These are phyloP conservation scores for Odontamblyopus rebecca DNA, from an alignment of 2,797 vertebrate species.

Conservation along the genomic window DNA sequence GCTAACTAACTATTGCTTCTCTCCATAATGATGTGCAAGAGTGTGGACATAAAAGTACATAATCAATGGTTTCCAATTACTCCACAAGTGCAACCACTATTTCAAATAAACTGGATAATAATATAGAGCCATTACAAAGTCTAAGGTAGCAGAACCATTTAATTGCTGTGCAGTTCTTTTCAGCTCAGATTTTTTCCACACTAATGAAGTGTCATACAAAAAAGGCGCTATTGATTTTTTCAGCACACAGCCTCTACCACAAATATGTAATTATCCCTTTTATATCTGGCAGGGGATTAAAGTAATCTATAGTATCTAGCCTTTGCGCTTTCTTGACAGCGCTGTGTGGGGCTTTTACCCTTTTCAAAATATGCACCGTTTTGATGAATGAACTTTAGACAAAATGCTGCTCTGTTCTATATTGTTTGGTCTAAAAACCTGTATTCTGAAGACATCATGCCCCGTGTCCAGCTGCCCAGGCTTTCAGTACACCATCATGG, in stretches of 20 bases:
- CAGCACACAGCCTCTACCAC: conserved; percentile 99
- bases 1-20: conserved; percentile 99
- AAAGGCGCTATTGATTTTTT: conserved; percentile 99
- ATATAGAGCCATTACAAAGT: conserved; percentile 99
- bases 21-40: conserved; percentile 99
- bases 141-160: conserved; percentile 98
- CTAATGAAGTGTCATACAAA: conserved; percentile 99
- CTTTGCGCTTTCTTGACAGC: conserved; percentile 99
- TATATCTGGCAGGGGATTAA: conserved; percentile 99
- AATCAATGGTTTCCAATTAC: conserved; percentile 99
- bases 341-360: conserved; percentile 98
- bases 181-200: conserved; percentile 99
- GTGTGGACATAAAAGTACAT: conserved; percentile 99
- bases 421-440: conserved; percentile 87
- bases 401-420: conserved; percentile 94
- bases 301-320: conserved; percentile 99
- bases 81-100: conserved; percentile 98
- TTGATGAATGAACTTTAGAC: conserved; percentile 99
- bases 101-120: conserved; percentile 99
- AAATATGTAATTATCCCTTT: conserved; percentile 99
- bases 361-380: conserved; percentile 99
- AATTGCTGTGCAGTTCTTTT: conserved; percentile 99
- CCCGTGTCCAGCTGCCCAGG: conserved; percentile 78
- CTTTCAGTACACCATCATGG: conserved; percentile 80
- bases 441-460: conserved; percentile 80